A percentile compares a stretch with the other conserved stretches of the same genome.
These are phyloP conservation scores for Nesogale talazaci DNA, from an alignment of 2,113 vertebrate species.

Conservation along the genomic window DNA sequence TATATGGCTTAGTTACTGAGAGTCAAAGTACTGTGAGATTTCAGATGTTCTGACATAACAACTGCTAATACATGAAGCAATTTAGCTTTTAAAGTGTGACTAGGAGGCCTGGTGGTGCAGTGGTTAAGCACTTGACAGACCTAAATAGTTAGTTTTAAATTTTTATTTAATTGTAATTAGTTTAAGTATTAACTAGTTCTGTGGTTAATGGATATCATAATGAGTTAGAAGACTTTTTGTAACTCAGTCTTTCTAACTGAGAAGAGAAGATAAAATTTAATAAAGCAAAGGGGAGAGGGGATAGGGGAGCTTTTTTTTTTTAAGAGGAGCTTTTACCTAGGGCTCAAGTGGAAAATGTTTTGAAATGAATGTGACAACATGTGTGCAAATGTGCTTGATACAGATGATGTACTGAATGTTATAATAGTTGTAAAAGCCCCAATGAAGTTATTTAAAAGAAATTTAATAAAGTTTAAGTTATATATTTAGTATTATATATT, in stretches of 20 bases:
- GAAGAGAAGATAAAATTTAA: background rate
- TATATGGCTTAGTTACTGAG: background rate
- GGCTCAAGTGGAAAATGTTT: too few relatives aligned
- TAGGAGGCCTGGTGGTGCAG: background rate
- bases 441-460: too few relatives aligned
- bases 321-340: too few relatives aligned
- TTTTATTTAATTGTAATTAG: constrained; percentile 17
- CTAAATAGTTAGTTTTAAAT: constrained; percentile 10
- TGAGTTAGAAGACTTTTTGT: background rate
- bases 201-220: background rate
- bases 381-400: too few relatives aligned
- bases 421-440: too few relatives aligned
- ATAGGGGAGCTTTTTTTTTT: too few relatives aligned
- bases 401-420: too few relatives aligned
- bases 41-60: background rate
- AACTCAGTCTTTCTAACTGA: background rate
- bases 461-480: too few relatives aligned
- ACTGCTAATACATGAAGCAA: background rate
- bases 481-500: too few relatives aligned
- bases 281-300: too few relatives aligned
- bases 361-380: too few relatives aligned
- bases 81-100: background rate
- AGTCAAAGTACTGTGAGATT: background rate
- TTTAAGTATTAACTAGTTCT: background rate
- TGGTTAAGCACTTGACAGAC: background rate